phyloP scores from a whole-genome alignment of 2,113 vertebrate species.

The Sigmodon hispidus region DNA sequence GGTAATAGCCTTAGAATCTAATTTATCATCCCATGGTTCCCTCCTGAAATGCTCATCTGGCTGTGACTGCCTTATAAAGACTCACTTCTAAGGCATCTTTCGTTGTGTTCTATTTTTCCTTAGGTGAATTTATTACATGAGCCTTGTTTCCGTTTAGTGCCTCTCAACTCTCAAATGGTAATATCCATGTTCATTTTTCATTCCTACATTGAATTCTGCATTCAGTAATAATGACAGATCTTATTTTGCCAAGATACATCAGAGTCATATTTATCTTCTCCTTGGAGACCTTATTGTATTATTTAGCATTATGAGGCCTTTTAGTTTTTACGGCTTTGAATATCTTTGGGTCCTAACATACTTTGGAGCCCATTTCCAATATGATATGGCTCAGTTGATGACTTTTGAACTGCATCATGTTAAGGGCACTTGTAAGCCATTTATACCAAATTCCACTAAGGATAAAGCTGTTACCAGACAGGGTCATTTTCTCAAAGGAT shows the following conservation, averaged over 20 bases:
- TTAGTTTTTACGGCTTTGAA: constrained; percentile 43
- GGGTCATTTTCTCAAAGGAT: constrained; percentile 74
- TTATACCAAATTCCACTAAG: constrained; percentile 70
- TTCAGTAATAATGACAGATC: constrained; percentile 59
- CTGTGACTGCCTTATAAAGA: constrained; percentile 14
- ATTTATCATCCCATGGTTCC: background rate
- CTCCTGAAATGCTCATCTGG: background rate
- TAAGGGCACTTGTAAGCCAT: constrained; percentile 68
- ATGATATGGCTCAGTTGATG: constrained; percentile 61
- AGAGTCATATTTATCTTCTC: constrained; percentile 57
- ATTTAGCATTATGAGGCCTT: constrained; percentile 37
- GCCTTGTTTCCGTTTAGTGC: constrained; percentile 44
- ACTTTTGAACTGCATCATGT: constrained; percentile 66
- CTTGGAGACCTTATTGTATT: constrained; percentile 55
- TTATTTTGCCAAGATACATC: constrained; percentile 51
- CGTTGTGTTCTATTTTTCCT: constrained; percentile 29
- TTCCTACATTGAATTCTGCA: background rate
- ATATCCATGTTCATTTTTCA: constrained; percentile 64
- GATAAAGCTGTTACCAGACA: constrained; percentile 68
- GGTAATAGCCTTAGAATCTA: background rate
- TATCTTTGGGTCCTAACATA: constrained; percentile 31
- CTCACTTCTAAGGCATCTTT: constrained; percentile 17
- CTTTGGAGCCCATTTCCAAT: constrained; percentile 43
- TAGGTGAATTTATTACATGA: constrained; percentile 52
- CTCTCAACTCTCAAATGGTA: constrained; percentile 56